These are phyloP conservation scores for Ptychoptera albimana DNA, from an alignment of 2,888 invertebrate genomes.

Conservation along the genomic window DNA sequence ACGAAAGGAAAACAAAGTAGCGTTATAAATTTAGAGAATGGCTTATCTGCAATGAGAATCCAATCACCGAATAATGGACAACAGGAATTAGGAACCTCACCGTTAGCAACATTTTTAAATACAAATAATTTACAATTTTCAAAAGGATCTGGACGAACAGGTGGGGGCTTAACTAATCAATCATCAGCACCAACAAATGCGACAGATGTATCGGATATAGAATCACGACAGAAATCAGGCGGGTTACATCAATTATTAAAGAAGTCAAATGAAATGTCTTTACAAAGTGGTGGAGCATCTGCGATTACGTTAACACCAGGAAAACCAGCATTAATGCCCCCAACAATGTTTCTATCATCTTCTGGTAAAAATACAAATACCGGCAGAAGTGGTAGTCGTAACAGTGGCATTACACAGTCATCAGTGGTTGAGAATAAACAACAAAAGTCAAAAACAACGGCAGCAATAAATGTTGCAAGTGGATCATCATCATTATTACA, in stretches of 20 bases:
- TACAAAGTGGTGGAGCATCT: not conserved
- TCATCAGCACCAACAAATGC: constrained; percentile 16
- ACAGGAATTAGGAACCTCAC: constrained; percentile 34
- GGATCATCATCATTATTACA: not conserved
- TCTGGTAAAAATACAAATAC: constrained; percentile 24
- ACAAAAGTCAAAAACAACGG: constrained; percentile 5
- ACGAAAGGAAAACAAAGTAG: not conserved
- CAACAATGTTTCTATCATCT: constrained; percentile 65
- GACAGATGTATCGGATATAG: constrained; percentile 5
- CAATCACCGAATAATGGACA: constrained; percentile 28
- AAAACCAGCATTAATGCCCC: constrained; percentile 69
- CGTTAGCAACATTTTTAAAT: constrained; percentile 38
- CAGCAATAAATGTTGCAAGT: constrained; percentile 7
- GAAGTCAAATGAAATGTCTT: constrained; percentile 5
- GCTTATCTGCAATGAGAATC: not conserved
- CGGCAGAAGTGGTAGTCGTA: constrained; percentile 7
- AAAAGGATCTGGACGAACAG: constrained; percentile 29
- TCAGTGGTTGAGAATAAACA: constrained; percentile 6
- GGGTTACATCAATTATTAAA: constrained; percentile 8
- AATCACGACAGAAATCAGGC: constrained; percentile 6
- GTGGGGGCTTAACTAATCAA: constrained; percentile 11
- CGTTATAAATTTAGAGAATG: not conserved
- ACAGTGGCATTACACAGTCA: constrained; percentile 13
- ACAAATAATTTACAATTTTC: constrained; percentile 31
- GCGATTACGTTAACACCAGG: constrained; percentile 26